These are phyloP conservation scores for Mechanitis mazaeus DNA, from an alignment of 2,888 invertebrate genomes.

Conservation along the genomic window DNA sequence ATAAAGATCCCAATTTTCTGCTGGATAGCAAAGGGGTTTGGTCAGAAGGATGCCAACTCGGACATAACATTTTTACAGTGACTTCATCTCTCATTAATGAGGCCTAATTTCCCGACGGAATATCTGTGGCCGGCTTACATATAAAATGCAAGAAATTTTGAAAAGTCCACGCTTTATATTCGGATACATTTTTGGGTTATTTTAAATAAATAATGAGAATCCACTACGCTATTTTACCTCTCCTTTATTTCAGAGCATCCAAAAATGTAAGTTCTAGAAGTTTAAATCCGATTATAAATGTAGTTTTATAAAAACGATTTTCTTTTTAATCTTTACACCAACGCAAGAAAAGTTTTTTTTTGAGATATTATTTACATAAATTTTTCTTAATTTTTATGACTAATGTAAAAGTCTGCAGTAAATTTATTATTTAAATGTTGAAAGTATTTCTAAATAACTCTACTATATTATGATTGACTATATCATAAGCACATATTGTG, in stretches of 20 bases:
- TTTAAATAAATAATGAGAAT: constrained; percentile 13
- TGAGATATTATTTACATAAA: no score
- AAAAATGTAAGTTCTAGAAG: background rate
- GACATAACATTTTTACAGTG: constrained; percentile 33
- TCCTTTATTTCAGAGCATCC: constrained; percentile 1
- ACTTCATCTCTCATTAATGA: constrained; percentile 33
- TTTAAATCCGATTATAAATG: no score
- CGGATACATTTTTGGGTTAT: constrained; percentile 27
- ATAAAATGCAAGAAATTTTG: constrained; percentile 32
- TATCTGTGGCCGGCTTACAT: constrained; percentile 29
- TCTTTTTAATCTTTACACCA: no score
- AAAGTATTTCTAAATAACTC: no score
- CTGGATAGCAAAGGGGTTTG: constrained; percentile 9
- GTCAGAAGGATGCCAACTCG: constrained; percentile 24
- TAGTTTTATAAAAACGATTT: no score
- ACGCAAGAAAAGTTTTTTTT: no score
- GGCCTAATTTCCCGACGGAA: constrained; percentile 37
- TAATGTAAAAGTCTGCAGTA: no score
- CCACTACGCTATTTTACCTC: constrained; percentile 6
- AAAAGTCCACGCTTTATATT: constrained; percentile 4
- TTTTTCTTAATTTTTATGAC: no score
- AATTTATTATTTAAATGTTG: no score
- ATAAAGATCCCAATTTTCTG: constrained; percentile 3
- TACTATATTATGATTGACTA: no score
- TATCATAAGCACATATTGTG: no score